A percentile compares a stretch with the other conserved stretches of the same genome.
These are phyloP conservation scores for Rhynchomys soricoides DNA, from an alignment of 2,113 vertebrate species.

Conservation along the genomic window DNA sequence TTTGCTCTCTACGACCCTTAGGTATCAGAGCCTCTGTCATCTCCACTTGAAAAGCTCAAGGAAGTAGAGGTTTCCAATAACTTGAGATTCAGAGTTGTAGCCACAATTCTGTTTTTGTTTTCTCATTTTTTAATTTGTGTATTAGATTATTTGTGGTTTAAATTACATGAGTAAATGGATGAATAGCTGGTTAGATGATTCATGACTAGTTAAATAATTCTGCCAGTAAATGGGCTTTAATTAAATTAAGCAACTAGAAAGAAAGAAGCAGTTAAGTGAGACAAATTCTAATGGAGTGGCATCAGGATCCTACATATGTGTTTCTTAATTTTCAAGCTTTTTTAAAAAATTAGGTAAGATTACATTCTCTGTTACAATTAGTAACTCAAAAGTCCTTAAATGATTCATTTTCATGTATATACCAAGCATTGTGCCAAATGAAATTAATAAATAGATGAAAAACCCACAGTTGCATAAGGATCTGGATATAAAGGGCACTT, in stretches of 20 bases:
- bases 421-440: not conserved
- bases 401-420: not conserved
- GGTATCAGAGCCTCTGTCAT: not conserved
- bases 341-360: not conserved
- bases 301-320: not conserved
- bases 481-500: not conserved
- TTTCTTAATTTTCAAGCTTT: not conserved
- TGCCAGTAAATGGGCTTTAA: not conserved
- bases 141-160: slow-evolving; percentile 1
- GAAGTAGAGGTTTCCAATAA: not conserved
- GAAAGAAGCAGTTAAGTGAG: not conserved
- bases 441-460: not conserved
- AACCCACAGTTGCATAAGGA: not conserved
- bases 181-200: not conserved
- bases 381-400: not conserved
- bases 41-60: not conserved
- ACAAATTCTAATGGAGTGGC: not conserved
- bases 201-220: not conserved
- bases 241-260: not conserved
- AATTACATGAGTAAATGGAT: not conserved
- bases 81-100: not conserved
- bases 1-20: not conserved
- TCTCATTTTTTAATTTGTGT: not conserved
- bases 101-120: not conserved
- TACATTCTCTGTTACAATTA: not conserved